Percentiles rank a stretch among this genome's conserved stretches.
Conservation (phyloP, 2,888 invertebrate genomes). For the Morpho achilles region DNA sequence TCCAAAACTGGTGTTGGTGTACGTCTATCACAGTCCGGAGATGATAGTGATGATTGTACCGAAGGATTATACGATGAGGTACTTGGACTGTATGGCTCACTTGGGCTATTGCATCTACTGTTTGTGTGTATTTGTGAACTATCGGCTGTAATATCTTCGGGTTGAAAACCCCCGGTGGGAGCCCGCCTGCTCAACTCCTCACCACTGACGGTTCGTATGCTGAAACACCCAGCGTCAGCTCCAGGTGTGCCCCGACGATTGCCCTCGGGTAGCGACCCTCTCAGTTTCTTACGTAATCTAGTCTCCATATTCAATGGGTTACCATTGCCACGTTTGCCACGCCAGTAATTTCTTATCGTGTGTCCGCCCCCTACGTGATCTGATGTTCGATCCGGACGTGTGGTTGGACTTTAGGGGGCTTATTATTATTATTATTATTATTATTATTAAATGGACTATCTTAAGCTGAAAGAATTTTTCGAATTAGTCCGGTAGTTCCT, state of each 20-base stretch:
- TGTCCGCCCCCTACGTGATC: slow-evolving; percentile 16
- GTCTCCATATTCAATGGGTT: slow-evolving; percentile 11
- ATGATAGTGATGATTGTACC: not conserved
- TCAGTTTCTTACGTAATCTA: not conserved
- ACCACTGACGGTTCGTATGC: not conserved
- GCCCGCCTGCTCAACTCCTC: not conserved
- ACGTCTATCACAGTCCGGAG: not conserved
- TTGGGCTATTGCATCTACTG: not conserved
- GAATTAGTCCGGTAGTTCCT: too few species aligned
- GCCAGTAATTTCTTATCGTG: slow-evolving; percentile 12
- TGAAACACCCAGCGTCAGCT: slow-evolving; percentile 3
- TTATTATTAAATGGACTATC: too few species aligned
- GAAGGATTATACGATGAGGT: not conserved
- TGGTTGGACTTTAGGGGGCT: slow-evolving; percentile 4
- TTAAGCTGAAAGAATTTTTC: too few species aligned
- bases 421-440: slow-evolving; percentile 10
- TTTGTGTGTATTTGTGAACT: not conserved
- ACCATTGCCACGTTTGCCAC: slow-evolving; percentile 15
- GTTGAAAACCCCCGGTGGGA: not conserved
- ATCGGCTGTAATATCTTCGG: slow-evolving; percentile 1
- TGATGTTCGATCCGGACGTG: slow-evolving; percentile 11
- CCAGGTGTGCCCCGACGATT: slow-evolving; percentile 5
- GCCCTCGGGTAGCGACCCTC: slow-evolving; percentile 5
- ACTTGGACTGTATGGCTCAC: not conserved
- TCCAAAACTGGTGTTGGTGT: not conserved